Evolutionary conservation across 2,888 invertebrate genomes (phyloP), one percentile per base, ranked within the genome.

Genomic region (Drosophila macrospina): DNA sequence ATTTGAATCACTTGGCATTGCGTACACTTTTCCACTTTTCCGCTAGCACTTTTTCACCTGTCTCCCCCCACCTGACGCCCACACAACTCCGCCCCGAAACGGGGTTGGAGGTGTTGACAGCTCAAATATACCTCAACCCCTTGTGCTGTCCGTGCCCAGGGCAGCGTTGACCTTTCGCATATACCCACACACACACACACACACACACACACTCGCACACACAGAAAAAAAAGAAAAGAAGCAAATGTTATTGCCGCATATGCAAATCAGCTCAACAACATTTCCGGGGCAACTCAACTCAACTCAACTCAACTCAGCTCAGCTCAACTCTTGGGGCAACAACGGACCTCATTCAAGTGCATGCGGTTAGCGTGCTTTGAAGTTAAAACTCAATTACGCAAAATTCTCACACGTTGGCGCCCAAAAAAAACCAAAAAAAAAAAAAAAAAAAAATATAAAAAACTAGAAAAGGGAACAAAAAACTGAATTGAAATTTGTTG

Each of bases 391-490:
- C 86, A 89, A 89, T 86, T 86, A 86, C 85, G 71, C 84, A 86
- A 89, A 89, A 86, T 89, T 82, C 86, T 86, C 86, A 87, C 86
- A 86, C 86, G 88, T 88, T 88, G 69, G 70, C 79, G 68, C 85
- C 81, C 60, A 41, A 13, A 8, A 15, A 26, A 20, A 30, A 30
- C 7, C 11, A 16, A 16, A 16, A 6, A 47, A 16, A 48, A 16
- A 5, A 28, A 26, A n/a, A n/a, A 16, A 16, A 16, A 6, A 47
- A 16, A 48, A 16, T 2, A 28, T 15, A 8, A 15, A 26, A 20
- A 30, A 30, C 7, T 11, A 16, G 11, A 16, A 6, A 47, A 16
- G n/a, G n/a, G n/a, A n/a, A 48, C 11, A 5, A 28, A 26, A 37
- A 28, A 13, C 13, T 26, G 28, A 15, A 30, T 2, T 41, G 45